Conservation (phyloP, 2,113 vertebrate species). For the Ciconia stormi region DNA sequence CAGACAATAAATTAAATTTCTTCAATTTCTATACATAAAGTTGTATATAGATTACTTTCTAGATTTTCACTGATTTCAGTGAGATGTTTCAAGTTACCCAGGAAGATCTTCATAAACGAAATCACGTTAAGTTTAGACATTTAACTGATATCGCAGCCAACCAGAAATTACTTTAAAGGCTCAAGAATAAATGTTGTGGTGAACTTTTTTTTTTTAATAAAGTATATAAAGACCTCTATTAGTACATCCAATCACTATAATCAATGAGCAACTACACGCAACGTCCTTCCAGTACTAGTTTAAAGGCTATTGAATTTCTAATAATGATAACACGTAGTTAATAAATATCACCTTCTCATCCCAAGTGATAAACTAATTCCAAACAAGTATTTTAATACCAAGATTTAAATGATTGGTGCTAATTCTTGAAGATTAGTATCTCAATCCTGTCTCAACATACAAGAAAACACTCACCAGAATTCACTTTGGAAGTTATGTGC, state of each 20-base stretch:
- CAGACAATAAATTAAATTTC: not conserved
- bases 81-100: not conserved
- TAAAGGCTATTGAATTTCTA: not conserved
- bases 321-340: accelerated
- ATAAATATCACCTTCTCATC: not conserved
- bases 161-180: not conserved
- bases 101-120: not conserved
- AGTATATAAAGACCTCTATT: not conserved
- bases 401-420: not conserved
- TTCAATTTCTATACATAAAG: not conserved
- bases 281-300: not conserved
- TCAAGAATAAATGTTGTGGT: not conserved
- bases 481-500: slow-evolving; percentile 84
- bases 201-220: not conserved
- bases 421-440: not conserved
- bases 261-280: not conserved
- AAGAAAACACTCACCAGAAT: slow-evolving; percentile 79
- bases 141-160: not conserved
- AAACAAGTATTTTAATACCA: not conserved
- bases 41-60: not conserved
- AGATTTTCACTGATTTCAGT: not conserved
- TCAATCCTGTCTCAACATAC: not conserved
- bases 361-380: not conserved
- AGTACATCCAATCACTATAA: not conserved
- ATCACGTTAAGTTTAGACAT: not conserved